phyloP scores from a whole-genome alignment of 2,888 invertebrate species.

The Hydraecia micacea region DNA sequence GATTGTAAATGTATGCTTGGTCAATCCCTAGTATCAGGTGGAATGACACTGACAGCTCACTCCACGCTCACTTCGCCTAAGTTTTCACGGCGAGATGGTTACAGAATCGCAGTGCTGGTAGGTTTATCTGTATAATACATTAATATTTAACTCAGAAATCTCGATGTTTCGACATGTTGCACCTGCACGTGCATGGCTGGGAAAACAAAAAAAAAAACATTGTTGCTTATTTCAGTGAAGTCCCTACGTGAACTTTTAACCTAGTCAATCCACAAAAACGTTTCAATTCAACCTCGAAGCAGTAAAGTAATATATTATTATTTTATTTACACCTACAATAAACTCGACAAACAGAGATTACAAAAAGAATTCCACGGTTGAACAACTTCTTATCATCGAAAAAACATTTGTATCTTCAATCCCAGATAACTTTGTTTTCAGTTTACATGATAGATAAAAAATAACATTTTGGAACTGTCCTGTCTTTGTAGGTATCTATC shows the following conservation, averaged over 20 bases:
- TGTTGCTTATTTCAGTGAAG: neutral
- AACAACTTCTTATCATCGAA: conserved; percentile 19
- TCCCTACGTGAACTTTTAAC: neutral
- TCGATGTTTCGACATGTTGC: neutral
- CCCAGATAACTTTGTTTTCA: conserved; percentile 6
- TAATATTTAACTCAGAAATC: neutral
- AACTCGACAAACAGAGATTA: neutral
- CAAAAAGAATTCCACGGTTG: conserved; percentile 3
- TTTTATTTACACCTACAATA: conserved; percentile 1
- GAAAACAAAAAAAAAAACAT: neutral
- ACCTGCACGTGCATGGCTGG: neutral
- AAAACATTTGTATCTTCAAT: conserved; percentile 24
- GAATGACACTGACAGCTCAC: too few species aligned
- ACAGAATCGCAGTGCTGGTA: too few species aligned
- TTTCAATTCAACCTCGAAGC: neutral
- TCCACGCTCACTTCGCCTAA: too few species aligned
- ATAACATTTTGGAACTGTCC: neutral
- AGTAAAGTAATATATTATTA: conserved; percentile 9
- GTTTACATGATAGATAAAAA: neutral
- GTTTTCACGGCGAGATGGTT: too few species aligned
- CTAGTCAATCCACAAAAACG: neutral
- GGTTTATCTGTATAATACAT: too few species aligned
- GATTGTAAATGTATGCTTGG: too few species aligned
- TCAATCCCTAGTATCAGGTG: too few species aligned
- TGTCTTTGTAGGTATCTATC: neutral